Evolutionary conservation across 2,113 vertebrate genomes (phyloP).

Genomic region (Ellobius talpinus): DNA sequence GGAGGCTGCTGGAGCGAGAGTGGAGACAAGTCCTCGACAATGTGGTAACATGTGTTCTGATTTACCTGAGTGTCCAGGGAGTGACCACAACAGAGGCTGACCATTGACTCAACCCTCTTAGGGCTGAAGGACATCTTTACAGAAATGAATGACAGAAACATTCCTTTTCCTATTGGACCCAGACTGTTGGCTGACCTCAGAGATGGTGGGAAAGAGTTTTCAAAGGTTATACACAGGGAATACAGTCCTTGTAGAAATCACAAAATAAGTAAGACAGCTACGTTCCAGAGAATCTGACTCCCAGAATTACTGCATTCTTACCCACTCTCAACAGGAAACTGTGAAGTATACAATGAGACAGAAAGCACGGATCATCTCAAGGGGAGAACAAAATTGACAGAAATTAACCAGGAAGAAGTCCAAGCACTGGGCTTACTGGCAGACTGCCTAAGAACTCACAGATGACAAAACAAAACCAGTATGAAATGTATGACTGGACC

Average conservation of each 20-base stretch:
- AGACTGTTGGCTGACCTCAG: not conserved
- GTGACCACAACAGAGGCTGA: not conserved
- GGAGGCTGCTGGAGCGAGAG: not conserved
- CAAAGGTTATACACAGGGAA: not conserved
- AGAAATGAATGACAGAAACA: not conserved
- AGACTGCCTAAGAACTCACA: not conserved
- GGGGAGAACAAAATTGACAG: not conserved
- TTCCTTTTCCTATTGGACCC: not conserved
- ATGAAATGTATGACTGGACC: not conserved
- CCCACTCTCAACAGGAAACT: not conserved
- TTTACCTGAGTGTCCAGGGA: not conserved
- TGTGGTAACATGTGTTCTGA: not conserved
- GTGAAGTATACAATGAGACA: not conserved
- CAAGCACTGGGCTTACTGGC: not conserved
- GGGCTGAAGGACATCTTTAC: not conserved
- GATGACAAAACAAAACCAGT: not conserved
- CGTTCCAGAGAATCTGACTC: not conserved
- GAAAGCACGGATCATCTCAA: not conserved
- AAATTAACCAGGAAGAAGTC: not conserved
- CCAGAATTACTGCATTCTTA: not conserved
- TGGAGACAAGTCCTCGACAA: not conserved
- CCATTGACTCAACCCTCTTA: not conserved
- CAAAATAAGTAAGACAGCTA: not conserved
- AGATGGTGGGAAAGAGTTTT: not conserved
- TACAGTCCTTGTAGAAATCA: constrained; percentile 3